Conservation (phyloP, 2,797 vertebrate species). For the Tiaroga cobitis region DNA sequence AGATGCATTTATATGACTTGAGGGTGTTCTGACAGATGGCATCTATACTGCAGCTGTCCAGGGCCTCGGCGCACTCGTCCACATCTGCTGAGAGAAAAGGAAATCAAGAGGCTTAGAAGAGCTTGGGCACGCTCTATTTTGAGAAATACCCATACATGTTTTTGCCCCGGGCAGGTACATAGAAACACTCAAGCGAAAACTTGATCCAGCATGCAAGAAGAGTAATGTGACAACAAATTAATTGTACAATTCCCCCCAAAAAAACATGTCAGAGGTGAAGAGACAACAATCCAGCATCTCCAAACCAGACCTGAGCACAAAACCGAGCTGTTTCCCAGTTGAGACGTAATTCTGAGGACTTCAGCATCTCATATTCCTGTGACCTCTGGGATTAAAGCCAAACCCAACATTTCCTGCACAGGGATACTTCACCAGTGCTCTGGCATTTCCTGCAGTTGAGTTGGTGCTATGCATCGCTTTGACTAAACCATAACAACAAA, state of each 20-base stretch:
- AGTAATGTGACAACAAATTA: neutral
- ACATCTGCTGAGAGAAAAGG: constrained; percentile 81
- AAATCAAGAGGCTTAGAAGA: constrained; percentile 33
- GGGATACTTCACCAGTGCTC: constrained; percentile 48
- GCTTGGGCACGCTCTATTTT: neutral
- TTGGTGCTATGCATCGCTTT: neutral
- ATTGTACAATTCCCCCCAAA: constrained; percentile 10
- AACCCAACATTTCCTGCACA: constrained; percentile 43
- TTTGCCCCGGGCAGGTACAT: neutral
- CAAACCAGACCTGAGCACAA: neutral
- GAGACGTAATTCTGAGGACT: neutral
- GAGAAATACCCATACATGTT: constrained; percentile 11
- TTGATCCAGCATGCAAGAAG: neutral
- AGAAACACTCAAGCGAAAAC: constrained; percentile 28
- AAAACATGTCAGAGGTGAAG: neutral
- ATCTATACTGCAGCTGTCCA: constrained; percentile 97
- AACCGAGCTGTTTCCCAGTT: constrained; percentile 7
- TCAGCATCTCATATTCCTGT: constrained; percentile 50
- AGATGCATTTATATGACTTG: constrained; percentile 97
- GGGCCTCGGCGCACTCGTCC: constrained; percentile 94
- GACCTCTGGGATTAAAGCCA: constrained; percentile 47
- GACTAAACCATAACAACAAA: constrained; percentile 9
- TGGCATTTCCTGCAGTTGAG: constrained; percentile 28
- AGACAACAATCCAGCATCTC: neutral
- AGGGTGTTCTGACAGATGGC: constrained; percentile 99